Conservation (phyloP, 2,888 invertebrate species). For the Pegoplata infirma region DNA sequence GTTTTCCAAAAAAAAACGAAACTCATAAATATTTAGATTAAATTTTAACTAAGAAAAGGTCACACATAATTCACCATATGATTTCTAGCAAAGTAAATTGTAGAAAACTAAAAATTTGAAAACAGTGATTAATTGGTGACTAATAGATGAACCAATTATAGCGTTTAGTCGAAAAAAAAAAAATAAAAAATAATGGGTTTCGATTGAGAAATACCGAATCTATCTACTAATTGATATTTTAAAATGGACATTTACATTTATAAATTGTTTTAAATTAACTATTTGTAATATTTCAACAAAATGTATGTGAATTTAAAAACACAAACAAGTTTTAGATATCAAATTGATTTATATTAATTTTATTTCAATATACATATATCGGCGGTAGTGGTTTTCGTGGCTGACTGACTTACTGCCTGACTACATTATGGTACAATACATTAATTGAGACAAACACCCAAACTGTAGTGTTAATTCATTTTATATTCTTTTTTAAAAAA, state of each 20-base stretch:
- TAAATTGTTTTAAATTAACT: not conserved
- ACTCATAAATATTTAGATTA: constrained; percentile 29
- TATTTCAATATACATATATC: constrained; percentile 39
- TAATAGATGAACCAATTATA: constrained; percentile 28
- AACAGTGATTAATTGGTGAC: constrained; percentile 38
- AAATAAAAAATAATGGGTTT: not conserved
- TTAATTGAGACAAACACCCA: constrained; percentile 51
- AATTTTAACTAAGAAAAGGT: constrained; percentile 15
- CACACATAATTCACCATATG: constrained; percentile 1
- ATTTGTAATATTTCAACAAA: constrained; percentile 14
- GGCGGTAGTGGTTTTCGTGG: constrained; percentile 27
- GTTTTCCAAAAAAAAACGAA: not conserved
- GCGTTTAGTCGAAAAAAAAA: not conserved
- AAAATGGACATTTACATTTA: constrained; percentile 11
- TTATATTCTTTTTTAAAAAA: constrained; percentile 6
- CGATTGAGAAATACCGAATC: not conserved
- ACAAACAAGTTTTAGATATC: constrained; percentile 15
- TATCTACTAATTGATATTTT: constrained; percentile 32
- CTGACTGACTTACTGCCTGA: too few relatives aligned
- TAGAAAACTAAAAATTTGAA: constrained; percentile 30
- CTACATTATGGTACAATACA: constrained; percentile 24
- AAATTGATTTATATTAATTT: constrained; percentile 45
- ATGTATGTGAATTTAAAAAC: not conserved
- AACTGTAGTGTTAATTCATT: constrained; percentile 28
- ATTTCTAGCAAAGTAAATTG: constrained; percentile 1